Evolutionary conservation across 2,888 invertebrate species (phyloP).

Genomic region (Rhingia rostrata): DNA sequence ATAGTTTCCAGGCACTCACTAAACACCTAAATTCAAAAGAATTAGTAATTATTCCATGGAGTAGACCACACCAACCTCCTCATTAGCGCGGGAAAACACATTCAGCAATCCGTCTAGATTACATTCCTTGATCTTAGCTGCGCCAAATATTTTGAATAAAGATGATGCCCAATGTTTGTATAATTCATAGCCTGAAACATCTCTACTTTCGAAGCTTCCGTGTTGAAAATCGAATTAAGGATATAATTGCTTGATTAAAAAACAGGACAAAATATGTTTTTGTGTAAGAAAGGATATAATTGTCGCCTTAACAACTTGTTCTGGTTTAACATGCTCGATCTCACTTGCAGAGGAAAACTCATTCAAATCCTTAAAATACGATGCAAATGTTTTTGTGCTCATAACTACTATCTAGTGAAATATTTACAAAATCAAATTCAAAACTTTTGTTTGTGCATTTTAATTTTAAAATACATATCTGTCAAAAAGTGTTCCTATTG

Average conservation of each 20-base stretch:
- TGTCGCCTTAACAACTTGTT: constrained; percentile 35
- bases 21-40: constrained; percentile 18
- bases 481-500: neutral
- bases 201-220: constrained; percentile 21
- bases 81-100: constrained; percentile 16
- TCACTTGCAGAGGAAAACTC: constrained; percentile 1
- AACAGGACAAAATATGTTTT: neutral
- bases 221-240: constrained; percentile 44
- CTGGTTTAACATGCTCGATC: constrained; percentile 1
- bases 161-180: constrained; percentile 46
- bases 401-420: neutral
- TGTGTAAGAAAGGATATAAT: constrained; percentile 56
- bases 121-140: neutral
- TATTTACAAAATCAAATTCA: neutral
- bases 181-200: constrained; percentile 27
- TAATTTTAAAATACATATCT: constrained; percentile 10
- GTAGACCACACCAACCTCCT: constrained; percentile 18
- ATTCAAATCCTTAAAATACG: constrained; percentile 17
- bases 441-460: neutral
- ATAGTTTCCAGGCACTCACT: constrained; percentile 16
- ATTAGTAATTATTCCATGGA: neutral
- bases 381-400: constrained; percentile 23
- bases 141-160: constrained; percentile 44
- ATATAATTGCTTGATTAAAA: neutral
- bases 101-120: constrained; percentile 35